A percentile compares a stretch with the other conserved stretches of the same genome.
Conservation (phyloP, 2,888 invertebrate genomes). For the Lumbricus terrestris region DNA sequence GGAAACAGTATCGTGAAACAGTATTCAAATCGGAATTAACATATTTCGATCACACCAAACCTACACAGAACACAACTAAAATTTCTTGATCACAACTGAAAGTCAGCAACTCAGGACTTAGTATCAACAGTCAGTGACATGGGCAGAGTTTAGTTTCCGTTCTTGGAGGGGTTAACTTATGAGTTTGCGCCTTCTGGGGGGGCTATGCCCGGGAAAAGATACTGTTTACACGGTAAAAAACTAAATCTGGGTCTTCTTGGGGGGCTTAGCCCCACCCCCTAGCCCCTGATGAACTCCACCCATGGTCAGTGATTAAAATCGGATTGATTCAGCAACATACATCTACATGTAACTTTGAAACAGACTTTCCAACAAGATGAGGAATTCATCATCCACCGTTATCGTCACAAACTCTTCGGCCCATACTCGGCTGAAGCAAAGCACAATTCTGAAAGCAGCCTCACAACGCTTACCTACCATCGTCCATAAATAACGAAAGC, state of each 20-base stretch:
- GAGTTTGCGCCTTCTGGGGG: too few relatives aligned
- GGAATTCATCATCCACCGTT: background rate
- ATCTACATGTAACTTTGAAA: background rate
- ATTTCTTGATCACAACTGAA: background rate
- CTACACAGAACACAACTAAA: background rate
- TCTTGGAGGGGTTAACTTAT: too few relatives aligned
- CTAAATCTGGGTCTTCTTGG: too few relatives aligned
- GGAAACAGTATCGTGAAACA: background rate
- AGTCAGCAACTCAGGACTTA: background rate
- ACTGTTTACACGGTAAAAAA: too few relatives aligned
- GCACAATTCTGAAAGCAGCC: background rate
- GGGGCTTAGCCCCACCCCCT: too few relatives aligned
- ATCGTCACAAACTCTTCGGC: background rate
- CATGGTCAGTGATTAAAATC: background rate
- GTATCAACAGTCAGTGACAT: too few relatives aligned
- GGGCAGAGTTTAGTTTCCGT: too few relatives aligned
- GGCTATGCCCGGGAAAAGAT: too few relatives aligned
- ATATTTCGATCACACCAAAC: background rate
- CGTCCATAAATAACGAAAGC: background rate
- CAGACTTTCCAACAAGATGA: background rate
- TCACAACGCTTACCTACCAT: background rate
- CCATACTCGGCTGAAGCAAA: background rate
- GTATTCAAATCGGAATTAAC: background rate
- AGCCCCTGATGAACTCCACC: too few relatives aligned
- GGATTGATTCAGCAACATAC: background rate